These are phyloP conservation scores for Gila robusta DNA, from an alignment of 2,797 vertebrate genomes.

Conservation along the genomic window DNA sequence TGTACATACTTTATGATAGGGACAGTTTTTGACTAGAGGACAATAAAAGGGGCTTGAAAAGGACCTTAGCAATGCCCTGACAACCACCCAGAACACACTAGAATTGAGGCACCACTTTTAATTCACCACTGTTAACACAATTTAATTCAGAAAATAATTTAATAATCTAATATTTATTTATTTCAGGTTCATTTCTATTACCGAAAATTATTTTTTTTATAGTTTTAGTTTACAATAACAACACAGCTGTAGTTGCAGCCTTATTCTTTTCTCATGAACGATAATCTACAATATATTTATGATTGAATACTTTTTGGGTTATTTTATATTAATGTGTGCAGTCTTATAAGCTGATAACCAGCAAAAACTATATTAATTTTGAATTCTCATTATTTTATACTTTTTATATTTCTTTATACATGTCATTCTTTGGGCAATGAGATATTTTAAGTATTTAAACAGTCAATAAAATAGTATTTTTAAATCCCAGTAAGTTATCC, in stretches of 20 bases:
- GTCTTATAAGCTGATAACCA: background rate
- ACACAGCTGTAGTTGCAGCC: background rate
- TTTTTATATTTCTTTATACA: background rate
- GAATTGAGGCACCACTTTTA: background rate
- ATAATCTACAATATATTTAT: background rate
- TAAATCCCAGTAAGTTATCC: too few relatives aligned
- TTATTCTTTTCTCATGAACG: background rate
- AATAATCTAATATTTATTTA: background rate
- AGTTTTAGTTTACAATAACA: background rate
- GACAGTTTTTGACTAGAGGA: background rate
- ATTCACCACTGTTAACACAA: background rate
- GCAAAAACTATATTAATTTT: background rate
- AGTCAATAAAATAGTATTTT: background rate
- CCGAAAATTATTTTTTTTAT: fast-evolving
- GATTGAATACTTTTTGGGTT: background rate
- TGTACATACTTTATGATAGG: background rate
- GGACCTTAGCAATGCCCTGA: conserved; percentile 1
- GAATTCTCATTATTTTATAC: background rate
- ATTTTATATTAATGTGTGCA: background rate
- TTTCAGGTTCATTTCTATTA: background rate
- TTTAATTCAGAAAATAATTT: background rate
- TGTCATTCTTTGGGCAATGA: background rate
- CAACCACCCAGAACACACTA: background rate
- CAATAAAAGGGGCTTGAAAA: background rate
- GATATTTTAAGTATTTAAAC: background rate